Percentiles rank a stretch among this genome's conserved stretches.
Conservation (phyloP, 1,140 invertebrate genomes). For the Eurosta solidaginis region DNA sequence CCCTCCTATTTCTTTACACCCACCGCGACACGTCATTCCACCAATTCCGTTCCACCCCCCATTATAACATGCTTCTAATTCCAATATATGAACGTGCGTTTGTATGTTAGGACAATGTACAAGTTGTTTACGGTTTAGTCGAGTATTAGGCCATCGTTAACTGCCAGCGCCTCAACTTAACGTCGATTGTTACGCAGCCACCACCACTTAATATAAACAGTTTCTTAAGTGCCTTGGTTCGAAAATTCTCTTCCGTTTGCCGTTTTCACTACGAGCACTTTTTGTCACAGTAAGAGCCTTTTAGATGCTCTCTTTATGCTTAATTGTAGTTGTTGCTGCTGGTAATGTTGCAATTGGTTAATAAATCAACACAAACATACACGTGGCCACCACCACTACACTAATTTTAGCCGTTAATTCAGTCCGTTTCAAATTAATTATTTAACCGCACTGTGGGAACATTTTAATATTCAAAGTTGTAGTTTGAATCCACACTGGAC, state of each 20-base stretch:
- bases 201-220: neutral
- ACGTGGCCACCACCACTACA: conserved; percentile 12
- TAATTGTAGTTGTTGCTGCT: neutral
- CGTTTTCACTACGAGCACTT: neutral
- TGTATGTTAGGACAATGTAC: neutral
- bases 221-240: conserved; percentile 22
- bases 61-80: conserved; percentile 10
- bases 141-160: conserved; percentile 24
- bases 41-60: neutral
- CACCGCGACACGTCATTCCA: neutral
- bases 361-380: conserved; percentile 21
- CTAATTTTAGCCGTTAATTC: neutral
- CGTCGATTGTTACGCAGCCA: neutral
- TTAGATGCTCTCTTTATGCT: neutral
- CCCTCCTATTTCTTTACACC: neutral
- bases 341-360: conserved; percentile 19
- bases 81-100: no score
- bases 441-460: neutral
- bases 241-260: conserved; percentile 6
- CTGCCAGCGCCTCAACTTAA: neutral
- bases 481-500: no score
- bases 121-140: conserved; percentile 23
- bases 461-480: no score
- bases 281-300: neutral
- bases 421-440: neutral